These are phyloP conservation scores for Myiotriccus ornatus DNA, from an alignment of 2,797 vertebrate genomes.

Conservation along the genomic window DNA sequence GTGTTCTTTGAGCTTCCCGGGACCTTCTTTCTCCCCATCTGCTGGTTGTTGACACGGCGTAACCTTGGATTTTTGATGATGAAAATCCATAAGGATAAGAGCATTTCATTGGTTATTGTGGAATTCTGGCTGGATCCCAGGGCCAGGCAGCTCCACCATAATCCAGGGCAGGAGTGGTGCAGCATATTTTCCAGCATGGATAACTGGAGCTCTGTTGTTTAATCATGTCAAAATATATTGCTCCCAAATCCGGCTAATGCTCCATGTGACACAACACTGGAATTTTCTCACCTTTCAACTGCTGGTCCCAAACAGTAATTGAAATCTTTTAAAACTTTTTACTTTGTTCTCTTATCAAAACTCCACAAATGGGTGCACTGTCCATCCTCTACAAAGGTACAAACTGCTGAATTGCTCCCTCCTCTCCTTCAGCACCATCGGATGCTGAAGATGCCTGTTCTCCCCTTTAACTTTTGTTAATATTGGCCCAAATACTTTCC, in stretches of 20 bases:
- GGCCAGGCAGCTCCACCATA: constrained; percentile 13
- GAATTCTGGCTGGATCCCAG: constrained; percentile 34
- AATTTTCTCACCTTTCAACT: background rate
- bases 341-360: background rate
- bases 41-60: constrained; percentile 49
- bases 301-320: background rate
- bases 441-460: background rate
- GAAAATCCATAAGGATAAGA: constrained; percentile 4
- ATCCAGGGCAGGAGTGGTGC: constrained; percentile 23
- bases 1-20: constrained; percentile 45
- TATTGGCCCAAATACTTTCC: background rate
- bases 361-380: background rate
- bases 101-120: background rate
- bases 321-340: background rate
- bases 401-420: constrained; percentile 1
- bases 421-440: background rate
- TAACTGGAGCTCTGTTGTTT: background rate
- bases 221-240: constrained; percentile 28
- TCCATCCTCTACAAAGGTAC: background rate
- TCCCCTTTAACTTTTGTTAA: background rate
- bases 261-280: background rate
- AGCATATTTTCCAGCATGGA: background rate
- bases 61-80: constrained; percentile 40
- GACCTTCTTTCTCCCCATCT: constrained; percentile 38
- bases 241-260: constrained; percentile 9